Evolutionary conservation across 2,888 invertebrate genomes (phyloP), one percentile per base, ranked within the genome.

Genomic region (Calephelis perditalis): DNA sequence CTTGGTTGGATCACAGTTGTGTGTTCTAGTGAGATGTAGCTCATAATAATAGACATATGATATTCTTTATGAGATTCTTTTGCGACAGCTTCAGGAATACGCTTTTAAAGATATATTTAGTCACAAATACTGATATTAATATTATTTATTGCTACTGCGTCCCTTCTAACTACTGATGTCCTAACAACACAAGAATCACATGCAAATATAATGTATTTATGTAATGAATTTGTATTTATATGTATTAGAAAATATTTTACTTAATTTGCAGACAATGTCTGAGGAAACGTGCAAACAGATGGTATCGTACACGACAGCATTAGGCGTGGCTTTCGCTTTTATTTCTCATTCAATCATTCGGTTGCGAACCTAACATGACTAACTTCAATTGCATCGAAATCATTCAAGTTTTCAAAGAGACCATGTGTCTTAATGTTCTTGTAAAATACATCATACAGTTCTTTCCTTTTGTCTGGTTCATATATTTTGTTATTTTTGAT

Each of bases 201-300:
- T 45, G 56, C 62, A 62, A 63, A 58, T 52, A 59, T 56, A 55
- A 56, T 57, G 45, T 37, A 47, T 58, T 57, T 35, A 58, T 65
- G 57, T 65, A 56, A 65, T 63, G 60, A 65, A 75, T 69, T 72
- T 67, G 63, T 67, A 58, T 62, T 63, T 76, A 72, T 78, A 77
- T 85, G 79, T 79, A 81, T 80, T 79, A 76, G 80, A 74, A 71
- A 77, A 79, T 73, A 81, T 86, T 86, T 87, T 88, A 88, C 92
- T 93, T 92, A 84, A 89, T 93, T 94, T 94, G 93, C 94, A 94
- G 94, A 94, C 93, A 94, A 94, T 94, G 94, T 94, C 94, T 92
- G 94, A 94, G 93, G 94, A 94, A 92, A 93, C 93, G 92, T 94
- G 94, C 94, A 94, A 94, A 94, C 94, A 94, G 91, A 94, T 94